These are phyloP conservation scores for Desmophyllum pertusum DNA, from an alignment of 92 coral and sea anemone species.

Conservation along the genomic window DNA sequence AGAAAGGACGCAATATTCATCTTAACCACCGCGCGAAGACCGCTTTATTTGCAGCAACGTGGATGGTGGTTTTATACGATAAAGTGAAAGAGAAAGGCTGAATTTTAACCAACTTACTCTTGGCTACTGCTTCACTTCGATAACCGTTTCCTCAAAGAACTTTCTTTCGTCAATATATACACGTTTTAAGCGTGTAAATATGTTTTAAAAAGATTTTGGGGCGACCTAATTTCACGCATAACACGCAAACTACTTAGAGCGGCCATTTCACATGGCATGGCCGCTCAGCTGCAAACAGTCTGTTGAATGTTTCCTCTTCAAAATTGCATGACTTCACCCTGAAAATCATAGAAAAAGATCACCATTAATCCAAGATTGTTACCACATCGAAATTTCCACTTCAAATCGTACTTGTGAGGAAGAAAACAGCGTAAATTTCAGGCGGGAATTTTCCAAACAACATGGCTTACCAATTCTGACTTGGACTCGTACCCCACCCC, in stretches of 20 bases:
- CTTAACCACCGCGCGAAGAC: conserved; percentile 69
- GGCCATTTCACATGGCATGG: conserved; percentile 66
- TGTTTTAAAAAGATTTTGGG: conserved; percentile 56
- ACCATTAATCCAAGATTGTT: conserved; percentile 74
- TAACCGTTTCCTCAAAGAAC: conserved; percentile 80
- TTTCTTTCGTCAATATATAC: conserved; percentile 79
- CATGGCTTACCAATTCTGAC: conserved; percentile 86
- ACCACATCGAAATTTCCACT: conserved; percentile 85
- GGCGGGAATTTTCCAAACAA: conserved; percentile 48
- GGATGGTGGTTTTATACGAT: conserved; percentile 39
- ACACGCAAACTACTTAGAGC: conserved; percentile 46
- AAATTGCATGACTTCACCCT: conserved; percentile 70
- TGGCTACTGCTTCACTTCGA: conserved; percentile 68
- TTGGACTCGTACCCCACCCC: conserved; percentile 68
- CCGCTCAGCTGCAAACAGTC: conserved; percentile 58
- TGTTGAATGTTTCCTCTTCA: conserved; percentile 58
- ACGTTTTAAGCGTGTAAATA: conserved; percentile 60
- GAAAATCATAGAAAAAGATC: conserved; percentile 78
- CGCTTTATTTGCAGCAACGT: conserved; percentile 88
- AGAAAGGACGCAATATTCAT: conserved; percentile 38
- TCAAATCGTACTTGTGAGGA: conserved; percentile 61
- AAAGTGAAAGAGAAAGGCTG: conserved; percentile 41
- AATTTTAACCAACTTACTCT: conserved; percentile 87
- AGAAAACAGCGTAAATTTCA: conserved; percentile 64
- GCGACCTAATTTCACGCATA: conserved; percentile 53